Percentiles rank a stretch among this genome's conserved stretches.
Conservation (phyloP, 35 echinoderm and acorn worm genomes). For the Apostichopus californicus region DNA sequence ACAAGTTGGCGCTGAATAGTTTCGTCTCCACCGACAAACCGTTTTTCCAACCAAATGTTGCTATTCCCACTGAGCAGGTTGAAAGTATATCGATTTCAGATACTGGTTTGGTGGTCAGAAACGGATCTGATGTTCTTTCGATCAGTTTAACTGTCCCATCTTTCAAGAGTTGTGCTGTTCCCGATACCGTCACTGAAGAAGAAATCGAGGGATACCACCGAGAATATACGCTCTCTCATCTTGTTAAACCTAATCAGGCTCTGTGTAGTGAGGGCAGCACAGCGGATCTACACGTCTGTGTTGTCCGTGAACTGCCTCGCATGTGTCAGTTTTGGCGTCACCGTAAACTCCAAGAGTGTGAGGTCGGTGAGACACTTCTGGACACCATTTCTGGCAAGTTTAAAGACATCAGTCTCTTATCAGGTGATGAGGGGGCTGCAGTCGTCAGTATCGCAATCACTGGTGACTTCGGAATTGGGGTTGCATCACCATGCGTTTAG, state of each 20-base stretch:
- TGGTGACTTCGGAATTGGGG: not conserved
- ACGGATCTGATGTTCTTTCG: not conserved
- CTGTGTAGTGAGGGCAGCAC: not conserved
- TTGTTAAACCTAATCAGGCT: not conserved
- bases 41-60: conserved; percentile 9
- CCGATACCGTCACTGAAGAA: not conserved
- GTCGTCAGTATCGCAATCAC: not conserved
- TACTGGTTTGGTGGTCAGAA: not conserved
- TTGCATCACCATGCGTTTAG: too few relatives aligned
- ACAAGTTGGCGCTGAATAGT: not conserved
- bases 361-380: not conserved
- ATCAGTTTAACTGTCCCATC: not conserved
- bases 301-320: not conserved
- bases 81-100: not conserved
- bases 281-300: not conserved
- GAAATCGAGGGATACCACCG: not conserved
- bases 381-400: not conserved
- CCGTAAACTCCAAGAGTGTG: not conserved
- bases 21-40: not conserved
- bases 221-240: not conserved
- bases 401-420: not conserved
- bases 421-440: not conserved
- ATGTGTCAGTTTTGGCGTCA: conserved; percentile 16
- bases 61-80: not conserved
- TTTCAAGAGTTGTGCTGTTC: not conserved